These are phyloP conservation scores for Rhinogobio ventralis DNA, from an alignment of 2,797 vertebrate genomes.

Conservation along the genomic window DNA sequence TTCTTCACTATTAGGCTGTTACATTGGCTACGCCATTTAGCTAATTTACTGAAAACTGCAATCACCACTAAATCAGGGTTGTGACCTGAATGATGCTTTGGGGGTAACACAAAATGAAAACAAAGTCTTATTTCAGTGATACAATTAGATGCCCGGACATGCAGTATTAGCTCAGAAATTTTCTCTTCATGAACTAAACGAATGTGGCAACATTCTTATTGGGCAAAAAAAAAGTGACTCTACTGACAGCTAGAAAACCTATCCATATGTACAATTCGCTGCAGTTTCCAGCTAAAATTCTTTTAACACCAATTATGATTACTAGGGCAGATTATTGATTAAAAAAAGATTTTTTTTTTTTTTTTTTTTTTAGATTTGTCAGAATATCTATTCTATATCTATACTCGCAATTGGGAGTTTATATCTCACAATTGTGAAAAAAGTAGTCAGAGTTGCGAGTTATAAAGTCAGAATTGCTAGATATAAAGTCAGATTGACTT, in stretches of 20 bases:
- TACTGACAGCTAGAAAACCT: background rate
- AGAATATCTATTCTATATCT: no score
- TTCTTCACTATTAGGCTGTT: constrained; percentile 27
- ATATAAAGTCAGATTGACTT: no score
- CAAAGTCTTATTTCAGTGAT: constrained; percentile 37
- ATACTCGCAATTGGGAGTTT: no score
- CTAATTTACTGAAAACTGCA: constrained; percentile 49
- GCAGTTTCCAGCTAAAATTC: background rate
- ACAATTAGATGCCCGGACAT: constrained; percentile 48
- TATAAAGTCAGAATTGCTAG: no score
- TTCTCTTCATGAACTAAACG: constrained; percentile 20
- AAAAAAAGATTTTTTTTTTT: no score
- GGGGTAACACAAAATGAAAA: constrained; percentile 41
- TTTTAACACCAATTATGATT: background rate
- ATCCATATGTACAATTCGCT: background rate
- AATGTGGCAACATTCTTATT: constrained; percentile 20
- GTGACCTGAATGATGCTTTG: background rate
- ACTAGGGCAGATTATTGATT: background rate
- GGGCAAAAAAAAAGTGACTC: background rate
- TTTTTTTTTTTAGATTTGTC: no score
- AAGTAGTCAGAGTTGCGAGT: no score
- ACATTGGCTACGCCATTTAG: constrained; percentile 26
- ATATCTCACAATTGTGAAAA: no score
- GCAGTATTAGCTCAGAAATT: constrained; percentile 49
- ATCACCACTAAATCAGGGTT: constrained; percentile 43